A percentile compares a stretch with the other conserved stretches of the same genome.
Evolutionary conservation across 2,113 vertebrate genomes (phyloP).

Genomic region (Circaetus gallicus): DNA sequence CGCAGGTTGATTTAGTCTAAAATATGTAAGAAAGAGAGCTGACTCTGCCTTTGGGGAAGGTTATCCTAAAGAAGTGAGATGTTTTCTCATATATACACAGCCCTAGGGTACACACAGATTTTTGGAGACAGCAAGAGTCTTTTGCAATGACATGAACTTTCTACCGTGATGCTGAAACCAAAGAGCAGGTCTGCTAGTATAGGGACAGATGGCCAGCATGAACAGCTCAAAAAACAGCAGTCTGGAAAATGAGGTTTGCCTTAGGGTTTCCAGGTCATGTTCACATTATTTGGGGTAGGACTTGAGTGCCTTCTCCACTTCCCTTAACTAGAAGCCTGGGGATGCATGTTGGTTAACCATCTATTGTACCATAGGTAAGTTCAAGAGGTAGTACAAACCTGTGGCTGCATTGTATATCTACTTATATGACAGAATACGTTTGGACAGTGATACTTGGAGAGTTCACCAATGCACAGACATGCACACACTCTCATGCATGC

Average conservation of each 20-base stretch:
- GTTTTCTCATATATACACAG: not conserved
- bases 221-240: not conserved
- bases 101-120: not conserved
- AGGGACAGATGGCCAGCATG: not conserved
- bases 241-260: not conserved
- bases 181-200: not conserved
- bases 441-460: not conserved
- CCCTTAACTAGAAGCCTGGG: not conserved
- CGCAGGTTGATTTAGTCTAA: not conserved
- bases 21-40: not conserved
- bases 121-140: not conserved
- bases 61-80: not conserved
- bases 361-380: fast-evolving
- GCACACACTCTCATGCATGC: not conserved
- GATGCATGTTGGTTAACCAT: not conserved
- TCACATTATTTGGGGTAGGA: not conserved
- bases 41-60: not conserved
- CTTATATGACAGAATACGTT: not conserved
- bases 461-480: not conserved
- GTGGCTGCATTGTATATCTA: not conserved
- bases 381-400: not conserved
- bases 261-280: not conserved
- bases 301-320: not conserved
- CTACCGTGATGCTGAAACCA: not conserved
- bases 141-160: not conserved